Conservation (phyloP, 2,888 invertebrate species). For the Tryphoninae sp. region DNA sequence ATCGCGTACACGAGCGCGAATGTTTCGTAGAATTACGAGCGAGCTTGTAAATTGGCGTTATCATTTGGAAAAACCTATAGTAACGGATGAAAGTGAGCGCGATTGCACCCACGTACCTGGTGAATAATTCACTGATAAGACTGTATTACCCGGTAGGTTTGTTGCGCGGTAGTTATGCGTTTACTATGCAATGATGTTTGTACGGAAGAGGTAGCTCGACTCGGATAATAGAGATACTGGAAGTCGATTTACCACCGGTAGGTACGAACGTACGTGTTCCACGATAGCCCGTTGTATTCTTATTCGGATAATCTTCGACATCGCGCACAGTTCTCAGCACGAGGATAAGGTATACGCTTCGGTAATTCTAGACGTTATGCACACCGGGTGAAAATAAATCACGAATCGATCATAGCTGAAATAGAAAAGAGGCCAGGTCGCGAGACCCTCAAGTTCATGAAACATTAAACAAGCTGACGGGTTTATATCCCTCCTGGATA, state of each 20-base stretch:
- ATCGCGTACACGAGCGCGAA: constrained; percentile 3
- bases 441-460: background rate
- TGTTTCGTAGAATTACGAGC: constrained; percentile 16
- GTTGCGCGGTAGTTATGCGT: constrained; percentile 12
- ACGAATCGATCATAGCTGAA: background rate
- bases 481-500: background rate
- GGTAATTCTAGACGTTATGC: background rate
- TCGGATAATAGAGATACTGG: constrained; percentile 41
- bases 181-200: constrained; percentile 38
- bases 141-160: constrained; percentile 25
- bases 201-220: constrained; percentile 33
- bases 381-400: constrained; percentile 5
- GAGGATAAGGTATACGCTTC: constrained; percentile 16
- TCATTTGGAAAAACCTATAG: constrained; percentile 16
- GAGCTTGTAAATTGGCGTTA: constrained; percentile 10
- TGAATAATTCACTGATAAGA: constrained; percentile 61
- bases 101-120: constrained; percentile 31
- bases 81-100: constrained; percentile 22
- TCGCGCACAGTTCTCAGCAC: background rate
- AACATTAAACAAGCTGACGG: background rate
- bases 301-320: constrained; percentile 28
- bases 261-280: constrained; percentile 38
- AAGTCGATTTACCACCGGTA: constrained; percentile 20
- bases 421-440: background rate
- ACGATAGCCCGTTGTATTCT: constrained; percentile 32